phyloP scores from a whole-genome alignment of 1,140 invertebrate genomes.

The Drosophila suzukii region DNA sequence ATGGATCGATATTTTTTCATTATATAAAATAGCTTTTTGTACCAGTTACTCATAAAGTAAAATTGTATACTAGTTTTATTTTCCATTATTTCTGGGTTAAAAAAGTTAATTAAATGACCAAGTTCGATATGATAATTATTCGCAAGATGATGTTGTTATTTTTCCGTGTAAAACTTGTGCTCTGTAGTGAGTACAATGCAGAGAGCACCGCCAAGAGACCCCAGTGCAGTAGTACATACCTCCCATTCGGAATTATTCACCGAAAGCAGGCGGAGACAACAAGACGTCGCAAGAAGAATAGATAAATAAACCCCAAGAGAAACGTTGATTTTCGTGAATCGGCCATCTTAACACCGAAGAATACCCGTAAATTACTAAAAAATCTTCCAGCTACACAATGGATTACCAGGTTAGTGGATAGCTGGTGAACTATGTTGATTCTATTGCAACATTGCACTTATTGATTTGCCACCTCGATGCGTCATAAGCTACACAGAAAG shows the following conservation, averaged over 20 bases:
- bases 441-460: conserved; percentile 23
- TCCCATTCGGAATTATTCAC: conserved; percentile 15
- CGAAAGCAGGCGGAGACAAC: conserved; percentile 28
- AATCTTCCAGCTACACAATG: conserved; percentile 25
- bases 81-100: too few species aligned
- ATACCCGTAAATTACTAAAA: neutral
- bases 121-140: too few species aligned
- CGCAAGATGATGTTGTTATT: neutral
- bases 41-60: too few species aligned
- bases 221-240: conserved; percentile 7
- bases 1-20: too few species aligned
- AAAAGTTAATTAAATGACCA: too few species aligned
- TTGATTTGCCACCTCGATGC: conserved; percentile 45
- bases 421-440: neutral
- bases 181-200: neutral
- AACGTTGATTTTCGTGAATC: conserved; percentile 6
- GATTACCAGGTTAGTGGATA: conserved; percentile 61
- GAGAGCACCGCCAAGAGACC: neutral
- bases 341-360: neutral
- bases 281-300: conserved; percentile 7
- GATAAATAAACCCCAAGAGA: neutral
- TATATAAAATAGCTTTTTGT: too few species aligned
- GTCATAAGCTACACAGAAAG: conserved; percentile 17
- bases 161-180: conserved; percentile 29
- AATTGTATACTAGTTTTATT: too few species aligned